Evolutionary conservation across 2,888 invertebrate species (phyloP).

Genomic region (Muscina levida): DNA sequence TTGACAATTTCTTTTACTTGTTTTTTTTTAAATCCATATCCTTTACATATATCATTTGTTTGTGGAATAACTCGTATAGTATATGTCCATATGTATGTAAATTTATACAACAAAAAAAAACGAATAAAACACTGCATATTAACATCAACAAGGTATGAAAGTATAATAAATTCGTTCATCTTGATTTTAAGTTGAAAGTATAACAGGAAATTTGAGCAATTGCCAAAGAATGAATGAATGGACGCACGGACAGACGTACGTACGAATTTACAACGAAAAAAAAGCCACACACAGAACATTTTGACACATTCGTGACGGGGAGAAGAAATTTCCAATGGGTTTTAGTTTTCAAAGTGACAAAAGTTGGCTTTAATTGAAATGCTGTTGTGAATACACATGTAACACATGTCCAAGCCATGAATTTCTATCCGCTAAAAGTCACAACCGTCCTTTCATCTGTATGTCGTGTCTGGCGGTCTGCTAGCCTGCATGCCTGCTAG

Average conservation of each 20-base stretch:
- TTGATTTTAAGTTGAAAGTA: slow-evolving; percentile 20
- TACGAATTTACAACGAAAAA: no score
- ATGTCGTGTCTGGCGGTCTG: slow-evolving; percentile 21
- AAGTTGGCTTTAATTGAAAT: slow-evolving; percentile 50
- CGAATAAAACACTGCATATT: no score
- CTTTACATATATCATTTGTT: no score
- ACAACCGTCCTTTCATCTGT: neutral
- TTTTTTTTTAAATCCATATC: no score
- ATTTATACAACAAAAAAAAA: no score
- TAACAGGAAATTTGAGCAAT: slow-evolving; percentile 68
- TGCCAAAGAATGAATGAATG: slow-evolving; percentile 11
- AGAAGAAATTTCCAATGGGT: neutral
- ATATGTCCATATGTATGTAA: no score
- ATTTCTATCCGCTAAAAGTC: no score
- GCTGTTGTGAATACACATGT: slow-evolving; percentile 28
- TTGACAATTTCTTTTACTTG: no score
- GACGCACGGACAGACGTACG: no score
- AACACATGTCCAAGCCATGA: slow-evolving; percentile 8
- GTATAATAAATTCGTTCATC: slow-evolving; percentile 18
- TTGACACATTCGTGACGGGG: no score
- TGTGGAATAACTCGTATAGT: no score
- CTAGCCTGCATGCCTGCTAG: neutral
- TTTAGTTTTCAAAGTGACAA: slow-evolving; percentile 48
- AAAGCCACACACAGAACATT: no score
- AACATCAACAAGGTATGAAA: neutral